These are phyloP conservation scores for Platyura marginata DNA, from an alignment of 1,140 invertebrate genomes.

Conservation along the genomic window DNA sequence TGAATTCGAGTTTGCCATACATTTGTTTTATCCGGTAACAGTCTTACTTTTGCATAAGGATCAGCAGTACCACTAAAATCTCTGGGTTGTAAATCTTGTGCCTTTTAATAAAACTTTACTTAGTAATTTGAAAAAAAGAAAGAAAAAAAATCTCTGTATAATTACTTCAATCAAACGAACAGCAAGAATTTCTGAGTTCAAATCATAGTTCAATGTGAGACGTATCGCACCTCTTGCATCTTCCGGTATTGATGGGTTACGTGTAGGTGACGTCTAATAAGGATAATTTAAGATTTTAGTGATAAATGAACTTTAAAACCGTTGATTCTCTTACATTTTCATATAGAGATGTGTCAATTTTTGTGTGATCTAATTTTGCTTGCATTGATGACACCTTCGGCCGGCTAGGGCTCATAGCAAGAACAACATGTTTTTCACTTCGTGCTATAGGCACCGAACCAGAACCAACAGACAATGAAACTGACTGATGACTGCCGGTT, in stretches of 20 bases:
- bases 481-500: conserved; percentile 21
- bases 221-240: conserved; percentile 30
- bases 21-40: conserved; percentile 34
- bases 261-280: not conserved
- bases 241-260: conserved; percentile 11
- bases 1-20: conserved; percentile 41
- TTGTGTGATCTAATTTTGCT: conserved; percentile 32
- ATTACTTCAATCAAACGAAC: conserved; percentile 29
- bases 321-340: conserved; percentile 13
- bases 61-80: conserved; percentile 37
- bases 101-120: conserved; percentile 15
- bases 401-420: conserved; percentile 24
- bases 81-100: conserved; percentile 33
- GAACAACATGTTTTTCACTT: conserved; percentile 32
- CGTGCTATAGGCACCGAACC: conserved; percentile 24
- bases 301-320: not conserved
- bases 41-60: conserved; percentile 37
- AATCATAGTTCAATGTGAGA: conserved; percentile 27
- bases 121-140: not conserved
- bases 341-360: conserved; percentile 33
- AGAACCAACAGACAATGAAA: conserved; percentile 18
- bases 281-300: not conserved
- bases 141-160: conserved; percentile 2
- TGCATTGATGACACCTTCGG: conserved; percentile 28
- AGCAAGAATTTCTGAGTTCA: conserved; percentile 27